A percentile compares a stretch with the other conserved stretches of the same genome.
Conservation (phyloP, 2,797 vertebrate genomes). For the Morelia viridis region DNA sequence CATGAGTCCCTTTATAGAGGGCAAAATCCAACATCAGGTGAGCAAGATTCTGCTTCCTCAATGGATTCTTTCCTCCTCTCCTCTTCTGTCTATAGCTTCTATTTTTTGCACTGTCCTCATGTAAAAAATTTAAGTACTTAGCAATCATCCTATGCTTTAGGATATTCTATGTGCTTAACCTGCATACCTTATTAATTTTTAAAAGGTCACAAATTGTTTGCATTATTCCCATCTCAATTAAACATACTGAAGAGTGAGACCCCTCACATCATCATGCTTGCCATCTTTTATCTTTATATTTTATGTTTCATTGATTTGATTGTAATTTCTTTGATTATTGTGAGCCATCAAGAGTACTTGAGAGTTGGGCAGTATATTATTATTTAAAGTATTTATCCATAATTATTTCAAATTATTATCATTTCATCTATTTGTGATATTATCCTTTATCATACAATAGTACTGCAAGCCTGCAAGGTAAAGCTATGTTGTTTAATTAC, state of each 20-base stretch:
- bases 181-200: background rate
- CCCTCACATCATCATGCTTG: too few species aligned
- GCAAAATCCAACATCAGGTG: background rate
- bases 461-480: background rate
- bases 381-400: too few species aligned
- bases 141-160: background rate
- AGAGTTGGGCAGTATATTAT: too few species aligned
- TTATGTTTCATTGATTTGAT: too few species aligned
- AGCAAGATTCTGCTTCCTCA: background rate
- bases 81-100: background rate
- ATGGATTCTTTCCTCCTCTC: background rate
- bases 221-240: too few species aligned
- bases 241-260: too few species aligned
- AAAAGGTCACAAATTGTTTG: too few species aligned
- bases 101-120: background rate
- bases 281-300: too few species aligned
- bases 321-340: too few species aligned
- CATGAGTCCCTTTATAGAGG: background rate
- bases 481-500: background rate
- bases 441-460: background rate
- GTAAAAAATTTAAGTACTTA: background rate
- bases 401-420: too few species aligned
- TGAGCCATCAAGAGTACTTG: too few species aligned
- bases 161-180: background rate
- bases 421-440: background rate